These are phyloP conservation scores for Acropora tenuis DNA, from an alignment of 64 coral and sea anemone genomes.

Conservation along the genomic window DNA sequence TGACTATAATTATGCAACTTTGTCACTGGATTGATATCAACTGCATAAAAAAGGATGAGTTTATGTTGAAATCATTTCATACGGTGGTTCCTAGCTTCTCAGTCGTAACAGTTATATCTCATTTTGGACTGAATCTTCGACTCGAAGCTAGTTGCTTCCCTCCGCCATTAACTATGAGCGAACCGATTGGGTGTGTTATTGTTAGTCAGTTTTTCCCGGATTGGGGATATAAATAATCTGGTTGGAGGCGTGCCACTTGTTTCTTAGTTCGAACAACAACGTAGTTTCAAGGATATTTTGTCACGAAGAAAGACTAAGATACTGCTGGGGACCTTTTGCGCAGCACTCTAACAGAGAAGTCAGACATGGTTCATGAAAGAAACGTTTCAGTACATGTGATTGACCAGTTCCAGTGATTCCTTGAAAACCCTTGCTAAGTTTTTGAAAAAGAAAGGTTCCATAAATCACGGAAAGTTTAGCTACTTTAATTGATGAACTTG, in stretches of 20 bases:
- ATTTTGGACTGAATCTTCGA: not conserved
- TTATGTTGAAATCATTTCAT: too few species aligned
- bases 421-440: too few species aligned
- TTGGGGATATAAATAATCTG: not conserved
- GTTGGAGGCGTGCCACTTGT: not conserved
- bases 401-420: not conserved
- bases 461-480: not conserved
- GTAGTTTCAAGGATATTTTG: not conserved
- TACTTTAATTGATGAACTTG: not conserved
- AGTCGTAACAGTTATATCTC: too few species aligned
- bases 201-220: not conserved
- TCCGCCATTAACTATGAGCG: too few species aligned
- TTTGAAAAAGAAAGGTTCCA: not conserved
- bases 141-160: not conserved
- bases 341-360: not conserved
- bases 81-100: too few species aligned
- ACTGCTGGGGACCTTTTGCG: not conserved
- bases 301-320: not conserved
- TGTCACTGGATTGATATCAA: not conserved
- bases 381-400: not conserved
- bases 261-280: not conserved
- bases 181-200: not conserved
- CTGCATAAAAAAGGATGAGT: not conserved
- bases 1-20: not conserved
- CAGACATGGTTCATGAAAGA: not conserved